Evolutionary conservation across 1,140 invertebrate genomes (phyloP).

Genomic region (Ips typographus): DNA sequence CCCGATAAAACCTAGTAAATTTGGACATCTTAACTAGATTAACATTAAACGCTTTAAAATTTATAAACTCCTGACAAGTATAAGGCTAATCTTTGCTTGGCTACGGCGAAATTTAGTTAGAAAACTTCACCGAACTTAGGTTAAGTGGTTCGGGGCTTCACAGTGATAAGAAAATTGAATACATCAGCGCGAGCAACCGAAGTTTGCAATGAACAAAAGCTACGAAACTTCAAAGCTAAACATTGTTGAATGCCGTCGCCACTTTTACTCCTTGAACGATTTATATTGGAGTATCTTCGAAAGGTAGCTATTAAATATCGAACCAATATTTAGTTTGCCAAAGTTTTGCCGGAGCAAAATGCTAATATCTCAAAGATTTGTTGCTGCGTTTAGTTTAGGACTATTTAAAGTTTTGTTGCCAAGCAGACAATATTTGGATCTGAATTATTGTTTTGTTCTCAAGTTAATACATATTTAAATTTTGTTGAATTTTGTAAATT

Average conservation of each 20-base stretch:
- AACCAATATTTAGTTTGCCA: conserved; percentile 1
- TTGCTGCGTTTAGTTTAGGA: no score
- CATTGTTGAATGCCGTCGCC: background rate
- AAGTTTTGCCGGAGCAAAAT: background rate
- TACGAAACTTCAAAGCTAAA: conserved; percentile 11
- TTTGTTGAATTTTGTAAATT: no score
- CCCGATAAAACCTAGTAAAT: background rate
- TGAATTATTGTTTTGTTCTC: no score
- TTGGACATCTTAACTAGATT: conserved; percentile 10
- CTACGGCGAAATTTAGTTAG: conserved; percentile 23
- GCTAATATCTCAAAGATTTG: no score
- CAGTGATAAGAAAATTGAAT: conserved; percentile 25
- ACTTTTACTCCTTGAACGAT: background rate
- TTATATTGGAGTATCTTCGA: background rate
- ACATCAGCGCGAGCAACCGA: conserved; percentile 16
- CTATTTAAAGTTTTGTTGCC: no score
- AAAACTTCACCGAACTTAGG: conserved; percentile 23
- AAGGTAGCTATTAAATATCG: conserved; percentile 4
- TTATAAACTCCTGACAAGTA: conserved; percentile 23
- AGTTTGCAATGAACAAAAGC: conserved; percentile 20
- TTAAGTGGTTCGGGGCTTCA: conserved; percentile 19
- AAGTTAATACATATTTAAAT: no score
- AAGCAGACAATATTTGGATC: no score
- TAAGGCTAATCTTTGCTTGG: conserved; percentile 21
- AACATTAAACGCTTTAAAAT: conserved; percentile 20